phyloP scores from a whole-genome alignment of 1,140 invertebrate species.

The Leptinotarsa undecemlineata region DNA sequence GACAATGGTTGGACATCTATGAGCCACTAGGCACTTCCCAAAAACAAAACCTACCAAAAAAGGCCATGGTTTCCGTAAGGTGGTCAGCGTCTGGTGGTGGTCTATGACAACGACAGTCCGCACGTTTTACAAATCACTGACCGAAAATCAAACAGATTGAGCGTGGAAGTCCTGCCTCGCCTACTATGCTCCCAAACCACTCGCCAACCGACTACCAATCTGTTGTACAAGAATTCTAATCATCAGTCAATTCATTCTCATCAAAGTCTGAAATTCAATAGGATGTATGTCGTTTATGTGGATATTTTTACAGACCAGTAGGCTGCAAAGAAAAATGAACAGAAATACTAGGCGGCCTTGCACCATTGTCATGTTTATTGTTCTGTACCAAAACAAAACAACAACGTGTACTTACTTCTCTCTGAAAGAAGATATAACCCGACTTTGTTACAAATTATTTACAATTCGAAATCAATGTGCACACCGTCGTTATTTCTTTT shows the following conservation, averaged over 20 bases:
- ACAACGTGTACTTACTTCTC: constrained; percentile 32
- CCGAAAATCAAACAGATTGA: no score
- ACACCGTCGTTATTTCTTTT: not conserved
- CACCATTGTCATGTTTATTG: constrained; percentile 44
- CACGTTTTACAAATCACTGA: no score
- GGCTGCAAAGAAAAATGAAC: constrained; percentile 28
- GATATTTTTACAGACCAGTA: constrained; percentile 37
- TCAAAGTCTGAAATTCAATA: constrained; percentile 31
- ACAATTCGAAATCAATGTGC: constrained; percentile 17
- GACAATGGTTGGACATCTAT: no score
- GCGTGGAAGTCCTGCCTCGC: no score
- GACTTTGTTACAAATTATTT: constrained; percentile 28
- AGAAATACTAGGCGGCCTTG: constrained; percentile 41
- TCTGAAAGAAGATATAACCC: constrained; percentile 24
- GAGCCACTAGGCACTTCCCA: no score
- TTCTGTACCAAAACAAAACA: constrained; percentile 38
- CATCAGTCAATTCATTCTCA: constrained; percentile 32
- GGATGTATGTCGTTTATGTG: constrained; percentile 33
- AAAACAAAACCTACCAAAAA: no score
- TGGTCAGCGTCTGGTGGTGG: no score
- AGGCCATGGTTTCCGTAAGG: no score
- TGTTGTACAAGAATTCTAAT: constrained; percentile 35
- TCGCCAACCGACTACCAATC: no score
- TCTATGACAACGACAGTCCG: no score
- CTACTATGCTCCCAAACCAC: no score